Conservation (phyloP, 2,113 vertebrate species). For the Mohoua ochrocephala region DNA sequence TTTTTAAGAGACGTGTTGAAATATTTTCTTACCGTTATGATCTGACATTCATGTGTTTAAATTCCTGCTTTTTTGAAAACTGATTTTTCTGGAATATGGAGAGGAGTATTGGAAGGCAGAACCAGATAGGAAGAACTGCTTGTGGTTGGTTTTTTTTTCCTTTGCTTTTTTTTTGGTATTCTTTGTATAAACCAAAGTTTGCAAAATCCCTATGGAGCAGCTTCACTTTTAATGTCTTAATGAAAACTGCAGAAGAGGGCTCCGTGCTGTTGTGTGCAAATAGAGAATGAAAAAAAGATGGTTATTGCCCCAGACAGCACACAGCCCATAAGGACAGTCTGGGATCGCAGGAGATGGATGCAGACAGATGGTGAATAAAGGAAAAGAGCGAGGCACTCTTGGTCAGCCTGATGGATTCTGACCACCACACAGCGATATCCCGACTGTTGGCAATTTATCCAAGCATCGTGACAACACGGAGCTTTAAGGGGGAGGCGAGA, state of each 20-base stretch:
- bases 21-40: background rate
- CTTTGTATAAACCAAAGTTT: background rate
- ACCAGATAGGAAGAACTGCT: background rate
- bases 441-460: background rate
- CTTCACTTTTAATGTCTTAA: background rate
- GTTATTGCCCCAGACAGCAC: background rate
- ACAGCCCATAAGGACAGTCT: background rate
- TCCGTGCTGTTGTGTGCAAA: background rate
- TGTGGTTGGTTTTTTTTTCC: background rate
- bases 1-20: background rate
- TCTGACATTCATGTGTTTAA: background rate
- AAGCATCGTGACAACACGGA: background rate
- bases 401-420: conserved; percentile 1
- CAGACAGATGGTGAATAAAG: conserved; percentile 18
- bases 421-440: background rate
- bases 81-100: background rate
- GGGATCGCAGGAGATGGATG: background rate
- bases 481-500: background rate
- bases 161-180: background rate
- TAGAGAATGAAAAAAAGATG: background rate
- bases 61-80: background rate
- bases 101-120: background rate
- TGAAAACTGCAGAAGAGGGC: background rate
- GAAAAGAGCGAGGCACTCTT: background rate
- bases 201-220: background rate